Base-by-base conservation (phyloP, 1,140 invertebrate genomes). In the Lasaia peninsularis region DNA sequence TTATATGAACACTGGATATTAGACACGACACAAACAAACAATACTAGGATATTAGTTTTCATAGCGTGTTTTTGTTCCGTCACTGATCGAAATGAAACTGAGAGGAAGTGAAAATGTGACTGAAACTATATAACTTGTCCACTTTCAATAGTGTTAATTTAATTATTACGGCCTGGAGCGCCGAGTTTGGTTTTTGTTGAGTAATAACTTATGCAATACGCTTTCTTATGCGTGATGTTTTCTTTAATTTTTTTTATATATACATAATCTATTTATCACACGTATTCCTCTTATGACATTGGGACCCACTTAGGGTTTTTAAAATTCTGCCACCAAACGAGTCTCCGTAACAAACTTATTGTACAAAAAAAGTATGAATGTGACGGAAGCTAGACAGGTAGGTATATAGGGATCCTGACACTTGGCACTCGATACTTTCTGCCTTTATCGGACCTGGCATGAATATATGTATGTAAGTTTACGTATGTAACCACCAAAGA, bases 71-170 rank as follows among this genome's bases (percentile, higher is more conserved):
- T 59, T 44, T 51, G 51, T 63, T 34, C 44, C 44, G 44, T 48
- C n/a, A 48, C 18, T 18, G 44, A 48, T 48, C n/a, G 40, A 48
- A 48, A 48, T 14, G 9, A 73, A 78, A 87, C 80, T 85, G 80
- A 77, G 67, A 58, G 65, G 61, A 73, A 79, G 77, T 73, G 67
- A 73, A 77, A 75, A 55, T 69, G 52, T 65, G 31, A 44, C 49
- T 35, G 52, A 62, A 54, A 72, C 72, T 72, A 86, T 88, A 82
- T 86, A 83, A 77, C 69, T 68, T 60, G 71, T 64, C 31, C 62
- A 60, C 67, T 52, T 80, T 85, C 83, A 87, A 79, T 74, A 55
- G 74, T 75, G 83, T 70, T 61, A 87, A 87, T 84, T 79, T 64
- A 74, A 65, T 87, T 87, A 65, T 85, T 87, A 82, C 78, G 66